These are phyloP conservation scores for rabbit (Oryctolagus cuniculus) DNA, from an alignment of 2,113 vertebrate genomes.

Conservation along the genomic window DNA sequence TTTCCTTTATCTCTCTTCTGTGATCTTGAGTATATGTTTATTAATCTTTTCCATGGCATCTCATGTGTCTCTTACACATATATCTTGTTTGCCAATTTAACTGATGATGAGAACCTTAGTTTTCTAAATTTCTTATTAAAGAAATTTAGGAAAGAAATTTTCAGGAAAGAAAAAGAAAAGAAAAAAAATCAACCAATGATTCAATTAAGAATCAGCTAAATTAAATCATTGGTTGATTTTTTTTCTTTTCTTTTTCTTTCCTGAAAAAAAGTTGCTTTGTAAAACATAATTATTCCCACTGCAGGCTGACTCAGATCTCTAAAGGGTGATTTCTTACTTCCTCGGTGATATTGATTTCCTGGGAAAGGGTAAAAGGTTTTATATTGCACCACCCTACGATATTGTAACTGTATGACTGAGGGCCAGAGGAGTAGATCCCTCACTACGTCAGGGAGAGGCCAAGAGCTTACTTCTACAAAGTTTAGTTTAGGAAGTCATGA, in stretches of 20 bases:
- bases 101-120: background rate
- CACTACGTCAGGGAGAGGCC: background rate
- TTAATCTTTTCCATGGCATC: background rate
- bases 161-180: too few relatives aligned
- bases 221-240: too few relatives aligned
- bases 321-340: constrained; percentile 28
- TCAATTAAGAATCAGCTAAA: too few relatives aligned
- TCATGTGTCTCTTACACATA: background rate
- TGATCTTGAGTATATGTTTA: background rate
- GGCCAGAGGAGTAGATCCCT: background rate
- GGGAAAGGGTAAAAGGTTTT: background rate
- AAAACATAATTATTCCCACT: constrained; percentile 57
- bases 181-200: too few relatives aligned
- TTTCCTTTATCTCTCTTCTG: background rate
- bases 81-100: background rate
- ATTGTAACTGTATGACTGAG: background rate
- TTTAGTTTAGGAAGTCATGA: background rate
- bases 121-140: background rate
- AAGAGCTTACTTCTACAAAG: background rate
- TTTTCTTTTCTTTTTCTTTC: background rate
- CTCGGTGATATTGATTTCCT: background rate
- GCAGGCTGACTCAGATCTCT: constrained; percentile 8
- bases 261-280: background rate
- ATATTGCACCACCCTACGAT: background rate
- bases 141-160: too few relatives aligned